Percentiles rank a stretch among this genome's conserved stretches.
Evolutionary conservation across 2,797 vertebrate genomes (phyloP).

Genomic region (Pogoniulus pusillus): DNA sequence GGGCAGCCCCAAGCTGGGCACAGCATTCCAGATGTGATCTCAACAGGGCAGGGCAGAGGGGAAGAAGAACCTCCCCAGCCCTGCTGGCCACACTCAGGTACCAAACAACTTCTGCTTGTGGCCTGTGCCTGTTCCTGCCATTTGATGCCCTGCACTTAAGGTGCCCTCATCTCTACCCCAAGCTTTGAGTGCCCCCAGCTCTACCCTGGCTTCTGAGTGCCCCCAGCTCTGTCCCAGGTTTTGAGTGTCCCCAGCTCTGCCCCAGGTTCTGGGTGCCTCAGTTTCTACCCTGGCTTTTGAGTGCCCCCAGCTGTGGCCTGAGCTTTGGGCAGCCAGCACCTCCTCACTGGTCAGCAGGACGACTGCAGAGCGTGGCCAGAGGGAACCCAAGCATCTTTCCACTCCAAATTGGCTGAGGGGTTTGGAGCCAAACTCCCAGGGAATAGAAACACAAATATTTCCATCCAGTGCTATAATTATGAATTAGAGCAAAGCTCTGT

Average conservation of each 20-base stretch:
- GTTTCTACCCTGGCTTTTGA: neutral
- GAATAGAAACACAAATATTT: conserved; percentile 60
- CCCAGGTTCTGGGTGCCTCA: neutral
- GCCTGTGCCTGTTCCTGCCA: too few species aligned
- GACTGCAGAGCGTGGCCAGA: fast-evolving
- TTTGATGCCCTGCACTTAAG: too few species aligned
- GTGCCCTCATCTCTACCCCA: too few species aligned
- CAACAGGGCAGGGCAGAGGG: too few species aligned
- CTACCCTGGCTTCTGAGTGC: neutral
- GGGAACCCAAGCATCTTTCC: neutral
- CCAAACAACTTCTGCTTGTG: too few species aligned
- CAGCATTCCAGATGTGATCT: too few species aligned
- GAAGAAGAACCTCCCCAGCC: too few species aligned
- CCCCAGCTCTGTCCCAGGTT: neutral
- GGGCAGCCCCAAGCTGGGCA: too few species aligned
- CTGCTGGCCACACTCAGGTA: too few species aligned
- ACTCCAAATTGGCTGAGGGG: neutral
- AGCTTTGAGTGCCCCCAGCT: too few species aligned
- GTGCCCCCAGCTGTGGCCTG: neutral
- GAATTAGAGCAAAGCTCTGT: conserved; percentile 58
- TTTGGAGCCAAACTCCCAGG: conserved; percentile 25
- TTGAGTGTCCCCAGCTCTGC: neutral
- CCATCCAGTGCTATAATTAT: conserved; percentile 52
- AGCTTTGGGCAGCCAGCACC: neutral
- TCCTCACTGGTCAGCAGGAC: neutral